These are phyloP conservation scores for Notocelia uddmanniana DNA, from an alignment of 2,888 invertebrate genomes.

Conservation along the genomic window DNA sequence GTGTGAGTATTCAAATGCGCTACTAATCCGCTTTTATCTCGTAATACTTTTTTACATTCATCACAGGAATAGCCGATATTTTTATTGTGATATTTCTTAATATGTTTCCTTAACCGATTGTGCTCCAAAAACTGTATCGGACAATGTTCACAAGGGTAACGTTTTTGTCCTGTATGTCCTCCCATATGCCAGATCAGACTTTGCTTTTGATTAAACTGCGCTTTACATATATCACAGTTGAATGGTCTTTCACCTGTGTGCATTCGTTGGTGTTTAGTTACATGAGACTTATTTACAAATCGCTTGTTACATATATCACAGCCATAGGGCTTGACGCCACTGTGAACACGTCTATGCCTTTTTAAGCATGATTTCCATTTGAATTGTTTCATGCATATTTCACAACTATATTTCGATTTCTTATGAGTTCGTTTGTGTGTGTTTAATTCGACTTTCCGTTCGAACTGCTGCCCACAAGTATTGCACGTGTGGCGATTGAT, in stretches of 20 bases:
- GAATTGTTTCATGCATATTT: constrained; percentile 21
- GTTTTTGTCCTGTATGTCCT: neutral
- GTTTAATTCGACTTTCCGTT: neutral
- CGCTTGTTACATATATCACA: constrained; percentile 5
- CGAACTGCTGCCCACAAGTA: constrained; percentile 8
- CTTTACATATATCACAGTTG: constrained; percentile 16
- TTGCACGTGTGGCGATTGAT: neutral
- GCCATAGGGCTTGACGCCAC: neutral
- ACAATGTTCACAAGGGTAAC: constrained; percentile 1
- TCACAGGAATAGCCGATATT: neutral
- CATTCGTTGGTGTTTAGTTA: neutral
- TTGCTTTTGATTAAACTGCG: neutral
- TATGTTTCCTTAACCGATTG: constrained; percentile 4
- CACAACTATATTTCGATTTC: neutral
- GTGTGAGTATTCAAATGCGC: constrained; percentile 2
- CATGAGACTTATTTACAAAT: neutral
- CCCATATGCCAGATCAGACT: constrained; percentile 4
- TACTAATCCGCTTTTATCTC: neutral
- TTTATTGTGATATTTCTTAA: neutral
- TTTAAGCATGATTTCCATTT: neutral
- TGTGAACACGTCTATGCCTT: neutral
- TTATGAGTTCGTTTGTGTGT: constrained; percentile 14
- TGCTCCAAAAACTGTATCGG: neutral
- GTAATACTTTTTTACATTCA: constrained; percentile 6
- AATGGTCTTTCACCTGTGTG: constrained; percentile 7